Evolutionary conservation across 2,113 vertebrate genomes (phyloP), one percentile per base, ranked within the genome.

Genomic region (Cathartes aura): DNA sequence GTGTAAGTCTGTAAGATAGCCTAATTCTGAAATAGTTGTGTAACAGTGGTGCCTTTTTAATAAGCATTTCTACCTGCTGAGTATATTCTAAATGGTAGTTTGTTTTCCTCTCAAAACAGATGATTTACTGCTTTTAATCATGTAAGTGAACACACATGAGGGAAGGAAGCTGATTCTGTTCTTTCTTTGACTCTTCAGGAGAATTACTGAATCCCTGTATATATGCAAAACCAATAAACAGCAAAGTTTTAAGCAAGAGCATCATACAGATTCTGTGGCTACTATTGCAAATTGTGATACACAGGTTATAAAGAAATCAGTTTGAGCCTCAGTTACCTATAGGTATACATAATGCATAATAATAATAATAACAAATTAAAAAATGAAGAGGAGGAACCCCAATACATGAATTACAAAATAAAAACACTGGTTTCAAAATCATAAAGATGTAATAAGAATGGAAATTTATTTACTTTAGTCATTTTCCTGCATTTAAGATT

Each of bases 41-140:
- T 45, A 82, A 62, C 10, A 67, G 7, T 15, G 12, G 8, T 78
- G 17, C 12, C 6, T 90, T 70, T 89, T 56, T 66, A 42, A n/a
- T 29, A 85, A 32, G 3, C 8, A 43, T 58, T 82, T 85, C 38
- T 80, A 47, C 64, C 27, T 85, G 23, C 45, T 82, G 32, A 50
- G 17, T 70, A 11, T 75, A 38, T n/a, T 93, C 9, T 36, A 62
- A 64, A 13, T 55, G 6, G 8, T n/a, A 53, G 40, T 36, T 78
- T 43, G 12, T 85, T 11, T 29, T 90, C n/a, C 38, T 43, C 48
- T 82, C 19, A 38, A 52, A 79, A 71, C 8, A 9, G 18, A 36
- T 48, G 24, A 81, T 90, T 78, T 90, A 50, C 56, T 70, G 26
- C 26, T 85, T 95, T 92, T 92, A 85, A 78, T 73, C 20, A 66